Percentiles rank a stretch among this genome's conserved stretches.
phyloP scores from a whole-genome alignment of 2,888 invertebrate genomes.

The Dermolepida albohirtum region DNA sequence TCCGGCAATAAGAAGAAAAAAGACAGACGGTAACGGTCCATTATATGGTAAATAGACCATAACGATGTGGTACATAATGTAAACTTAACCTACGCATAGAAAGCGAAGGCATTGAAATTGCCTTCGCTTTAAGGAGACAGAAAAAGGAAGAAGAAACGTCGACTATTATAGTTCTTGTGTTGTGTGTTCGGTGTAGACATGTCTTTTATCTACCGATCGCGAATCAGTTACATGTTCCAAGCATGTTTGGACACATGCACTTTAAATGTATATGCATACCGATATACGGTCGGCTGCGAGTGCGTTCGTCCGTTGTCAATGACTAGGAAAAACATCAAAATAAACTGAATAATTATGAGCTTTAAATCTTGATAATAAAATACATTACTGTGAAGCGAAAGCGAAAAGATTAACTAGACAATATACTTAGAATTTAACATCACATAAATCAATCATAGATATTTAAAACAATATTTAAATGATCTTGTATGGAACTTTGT shows the following conservation, averaged over 20 bases:
- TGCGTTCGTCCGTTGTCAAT: too few relatives aligned
- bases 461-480: too few relatives aligned
- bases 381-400: too few relatives aligned
- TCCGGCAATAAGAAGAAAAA: not conserved
- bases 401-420: too few relatives aligned
- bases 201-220: conserved; percentile 45
- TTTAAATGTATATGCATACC: conserved; percentile 41
- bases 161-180: conserved; percentile 9
- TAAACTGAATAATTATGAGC: too few relatives aligned
- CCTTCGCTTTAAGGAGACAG: not conserved
- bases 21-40: conserved; percentile 43
- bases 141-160: conserved; percentile 7
- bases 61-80: conserved; percentile 43
- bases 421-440: too few relatives aligned
- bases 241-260: conserved; percentile 46
- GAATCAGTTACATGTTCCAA: conserved; percentile 47
- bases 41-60: conserved; percentile 48
- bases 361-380: too few relatives aligned
- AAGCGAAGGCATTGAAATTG: conserved; percentile 1
- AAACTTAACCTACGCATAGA: conserved; percentile 22
- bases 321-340: too few relatives aligned
- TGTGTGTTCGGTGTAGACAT: conserved; percentile 26
- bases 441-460: too few relatives aligned
- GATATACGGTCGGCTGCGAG: not conserved
- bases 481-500: too few relatives aligned